Conservation (phyloP, 1,140 invertebrate genomes). For the Drosophila grimshawi region DNA sequence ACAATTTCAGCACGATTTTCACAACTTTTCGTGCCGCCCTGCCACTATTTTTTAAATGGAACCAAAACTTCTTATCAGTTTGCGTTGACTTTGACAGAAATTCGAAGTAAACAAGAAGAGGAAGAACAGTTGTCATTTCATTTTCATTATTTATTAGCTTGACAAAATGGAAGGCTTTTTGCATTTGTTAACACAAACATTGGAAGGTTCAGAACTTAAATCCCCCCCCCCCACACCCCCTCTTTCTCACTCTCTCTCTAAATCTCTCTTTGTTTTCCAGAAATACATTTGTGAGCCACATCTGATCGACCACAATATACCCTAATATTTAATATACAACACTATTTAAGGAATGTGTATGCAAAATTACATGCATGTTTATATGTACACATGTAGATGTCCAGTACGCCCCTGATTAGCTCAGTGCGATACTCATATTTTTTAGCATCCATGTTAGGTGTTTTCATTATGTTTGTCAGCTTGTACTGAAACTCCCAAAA, state of each 20-base stretch:
- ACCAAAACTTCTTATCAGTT: not conserved
- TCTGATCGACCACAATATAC: too few species aligned
- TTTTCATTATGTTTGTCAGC: not conserved
- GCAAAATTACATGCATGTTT: not conserved
- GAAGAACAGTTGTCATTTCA: too few species aligned
- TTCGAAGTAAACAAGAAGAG: not conserved
- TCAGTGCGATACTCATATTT: not conserved
- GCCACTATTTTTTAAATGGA: not conserved
- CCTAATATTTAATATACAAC: too few species aligned
- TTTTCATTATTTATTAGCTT: too few species aligned
- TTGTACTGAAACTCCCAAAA: not conserved
- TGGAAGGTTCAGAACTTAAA: too few species aligned
- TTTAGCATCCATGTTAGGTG: not conserved
- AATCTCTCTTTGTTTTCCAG: not conserved
- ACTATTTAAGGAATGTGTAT: too few species aligned
- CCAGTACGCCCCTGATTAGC: constrained; percentile 22
- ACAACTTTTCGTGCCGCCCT: not conserved
- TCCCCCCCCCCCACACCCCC: too few species aligned
- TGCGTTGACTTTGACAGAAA: not conserved
- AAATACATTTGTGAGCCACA: too few species aligned
- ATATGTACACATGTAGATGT: constrained; percentile 5
- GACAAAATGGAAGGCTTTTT: not conserved
- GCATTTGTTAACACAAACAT: too few species aligned
- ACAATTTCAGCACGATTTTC: too few species aligned
- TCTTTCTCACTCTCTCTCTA: not conserved